Evolutionary conservation across 1,140 invertebrate species (phyloP).

Genomic region (Scaptomyza hsui): DNA sequence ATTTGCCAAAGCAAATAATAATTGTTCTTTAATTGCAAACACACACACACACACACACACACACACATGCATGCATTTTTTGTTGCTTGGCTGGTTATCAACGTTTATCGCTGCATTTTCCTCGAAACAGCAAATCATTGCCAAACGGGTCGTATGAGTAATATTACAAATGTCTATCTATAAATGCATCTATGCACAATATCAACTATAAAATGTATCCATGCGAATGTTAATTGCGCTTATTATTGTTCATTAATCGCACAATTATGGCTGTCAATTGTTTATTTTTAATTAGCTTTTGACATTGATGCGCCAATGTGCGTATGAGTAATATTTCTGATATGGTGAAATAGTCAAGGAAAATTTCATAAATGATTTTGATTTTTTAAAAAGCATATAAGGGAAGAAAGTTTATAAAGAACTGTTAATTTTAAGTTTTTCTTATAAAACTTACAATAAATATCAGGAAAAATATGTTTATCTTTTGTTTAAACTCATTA

Average conservation of each 20-base stretch:
- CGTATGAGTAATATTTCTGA: conserved; percentile 49
- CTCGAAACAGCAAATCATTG: conserved; percentile 56
- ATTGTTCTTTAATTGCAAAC: conserved; percentile 52
- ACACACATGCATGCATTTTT: neutral
- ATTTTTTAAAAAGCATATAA: too few relatives aligned
- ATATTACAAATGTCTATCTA: conserved; percentile 33
- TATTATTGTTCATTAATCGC: conserved; percentile 43
- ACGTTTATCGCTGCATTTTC: conserved; percentile 38
- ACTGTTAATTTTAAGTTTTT: too few relatives aligned
- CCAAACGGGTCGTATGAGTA: conserved; percentile 60
- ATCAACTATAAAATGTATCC: conserved; percentile 1
- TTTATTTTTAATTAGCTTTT: neutral
- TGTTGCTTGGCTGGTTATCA: conserved; percentile 20
- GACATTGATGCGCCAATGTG: conserved; percentile 14
- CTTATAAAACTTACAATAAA: too few relatives aligned
- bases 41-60: conserved; percentile 9
- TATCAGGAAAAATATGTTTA: too few relatives aligned
- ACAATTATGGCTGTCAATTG: conserved; percentile 3
- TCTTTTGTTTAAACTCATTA: too few relatives aligned
- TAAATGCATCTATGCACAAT: neutral
- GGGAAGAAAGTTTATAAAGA: too few relatives aligned
- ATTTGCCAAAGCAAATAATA: conserved; percentile 54
- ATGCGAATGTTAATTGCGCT: conserved; percentile 10
- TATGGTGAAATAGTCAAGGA: conserved; percentile 4
- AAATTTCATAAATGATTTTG: too few relatives aligned